These are phyloP conservation scores for Pseudomyrmex pallidus DNA, from an alignment of 1,140 invertebrate genomes.

Conservation along the genomic window DNA sequence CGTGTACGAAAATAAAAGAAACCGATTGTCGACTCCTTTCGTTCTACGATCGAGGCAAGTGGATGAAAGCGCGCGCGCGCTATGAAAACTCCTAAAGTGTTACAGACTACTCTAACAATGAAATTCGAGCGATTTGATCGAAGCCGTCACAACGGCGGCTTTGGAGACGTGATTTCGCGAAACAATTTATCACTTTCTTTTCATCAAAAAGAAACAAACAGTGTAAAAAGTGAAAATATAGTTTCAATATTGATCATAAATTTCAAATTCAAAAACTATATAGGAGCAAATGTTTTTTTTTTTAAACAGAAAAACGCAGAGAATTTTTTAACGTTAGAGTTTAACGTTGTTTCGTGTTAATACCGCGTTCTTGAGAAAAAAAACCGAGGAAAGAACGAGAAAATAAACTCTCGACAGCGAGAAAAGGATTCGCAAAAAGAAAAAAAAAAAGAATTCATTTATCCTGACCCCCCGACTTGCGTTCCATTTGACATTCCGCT, in stretches of 20 bases:
- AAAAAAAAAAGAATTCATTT: slow-evolving; percentile 47
- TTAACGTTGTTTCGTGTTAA: neutral
- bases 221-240: too few relatives aligned
- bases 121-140: slow-evolving; percentile 15
- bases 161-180: slow-evolving; percentile 18
- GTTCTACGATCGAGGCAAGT: slow-evolving; percentile 33
- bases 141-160: neutral
- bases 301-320: neutral
- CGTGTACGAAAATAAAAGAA: slow-evolving; percentile 67
- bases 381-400: neutral
- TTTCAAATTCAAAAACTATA: too few relatives aligned
- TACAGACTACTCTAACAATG: slow-evolving; percentile 43
- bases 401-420: slow-evolving; percentile 1
- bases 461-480: slow-evolving; percentile 39
- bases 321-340: neutral
- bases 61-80: slow-evolving; percentile 38
- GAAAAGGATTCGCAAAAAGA: slow-evolving; percentile 17
- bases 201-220: too few relatives aligned
- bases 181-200: neutral
- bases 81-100: slow-evolving; percentile 59
- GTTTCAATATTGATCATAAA: too few relatives aligned
- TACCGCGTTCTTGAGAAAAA: neutral
- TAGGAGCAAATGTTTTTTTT: neutral
- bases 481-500: slow-evolving; percentile 65
- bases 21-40: slow-evolving; percentile 13